These are phyloP conservation scores for Alca torda DNA, from an alignment of 2,797 vertebrate genomes.

Conservation along the genomic window DNA sequence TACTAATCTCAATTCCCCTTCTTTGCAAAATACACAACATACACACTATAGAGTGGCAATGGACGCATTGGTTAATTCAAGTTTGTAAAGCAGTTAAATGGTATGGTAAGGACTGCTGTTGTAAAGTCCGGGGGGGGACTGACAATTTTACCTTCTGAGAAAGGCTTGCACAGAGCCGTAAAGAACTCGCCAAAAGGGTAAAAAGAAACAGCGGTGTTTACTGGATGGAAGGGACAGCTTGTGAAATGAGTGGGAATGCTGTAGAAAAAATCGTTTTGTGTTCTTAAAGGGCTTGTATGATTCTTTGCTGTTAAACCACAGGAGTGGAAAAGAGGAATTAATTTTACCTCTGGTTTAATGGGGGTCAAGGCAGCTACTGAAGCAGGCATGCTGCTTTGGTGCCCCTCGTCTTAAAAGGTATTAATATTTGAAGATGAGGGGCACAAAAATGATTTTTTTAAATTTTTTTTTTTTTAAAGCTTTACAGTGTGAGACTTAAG, in stretches of 20 bases:
- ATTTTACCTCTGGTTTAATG: neutral
- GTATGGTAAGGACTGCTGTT: accelerated
- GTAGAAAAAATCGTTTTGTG: accelerated
- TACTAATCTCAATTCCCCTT: neutral
- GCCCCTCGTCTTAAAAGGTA: neutral
- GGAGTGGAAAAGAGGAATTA: neutral
- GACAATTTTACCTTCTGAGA: neutral
- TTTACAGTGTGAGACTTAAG: neutral
- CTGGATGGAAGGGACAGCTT: neutral
- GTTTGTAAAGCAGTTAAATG: neutral
- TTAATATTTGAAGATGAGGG: neutral
- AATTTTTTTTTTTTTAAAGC: neutral
- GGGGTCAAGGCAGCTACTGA: neutral
- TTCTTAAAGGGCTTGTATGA: neutral
- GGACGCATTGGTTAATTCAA: neutral
- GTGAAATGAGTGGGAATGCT: neutral
- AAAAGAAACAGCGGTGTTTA: neutral
- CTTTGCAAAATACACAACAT: neutral
- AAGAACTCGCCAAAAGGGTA: neutral
- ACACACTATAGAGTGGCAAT: no score
- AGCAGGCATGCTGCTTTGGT: neutral
- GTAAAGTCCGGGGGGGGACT: neutral
- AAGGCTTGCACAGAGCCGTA: neutral
- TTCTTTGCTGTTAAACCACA: neutral
- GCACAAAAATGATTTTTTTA: neutral